Percentiles rank a stretch among this genome's conserved stretches.
phyloP scores from a whole-genome alignment of 2,113 vertebrate species.

The Zapornia atra region DNA sequence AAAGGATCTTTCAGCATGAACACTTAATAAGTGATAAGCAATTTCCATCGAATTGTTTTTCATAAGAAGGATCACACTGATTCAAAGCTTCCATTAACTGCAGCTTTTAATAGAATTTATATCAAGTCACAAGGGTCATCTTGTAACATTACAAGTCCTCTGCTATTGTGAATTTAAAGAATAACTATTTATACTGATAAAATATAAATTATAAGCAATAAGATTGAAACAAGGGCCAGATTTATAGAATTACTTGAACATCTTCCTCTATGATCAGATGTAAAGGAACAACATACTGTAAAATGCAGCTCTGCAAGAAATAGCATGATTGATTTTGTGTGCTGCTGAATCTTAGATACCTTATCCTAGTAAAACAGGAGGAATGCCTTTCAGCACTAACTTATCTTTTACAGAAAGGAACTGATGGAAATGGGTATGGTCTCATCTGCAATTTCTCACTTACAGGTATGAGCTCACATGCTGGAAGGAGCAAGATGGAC shows the following conservation, averaged over 20 bases:
- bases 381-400: not conserved
- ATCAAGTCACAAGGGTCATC: not conserved
- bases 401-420: not conserved
- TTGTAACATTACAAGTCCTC: not conserved
- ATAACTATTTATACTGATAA: not conserved
- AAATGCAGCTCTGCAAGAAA: not conserved
- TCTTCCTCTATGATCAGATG: not conserved
- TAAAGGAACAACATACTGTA: not conserved
- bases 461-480: not conserved
- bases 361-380: not conserved
- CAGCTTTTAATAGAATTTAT: not conserved
- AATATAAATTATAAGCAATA: not conserved
- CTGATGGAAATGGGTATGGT: not conserved
- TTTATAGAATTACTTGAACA: not conserved
- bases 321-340: not conserved
- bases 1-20: conserved; percentile 6
- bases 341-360: not conserved
- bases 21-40: not conserved
- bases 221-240: not conserved
- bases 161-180: not conserved
- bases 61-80: not conserved
- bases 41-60: not conserved
- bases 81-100: not conserved
- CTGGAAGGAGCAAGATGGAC: not conserved
- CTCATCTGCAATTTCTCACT: not conserved